Conservation (phyloP, 1,140 invertebrate genomes). For the Platyscapa corneri region DNA sequence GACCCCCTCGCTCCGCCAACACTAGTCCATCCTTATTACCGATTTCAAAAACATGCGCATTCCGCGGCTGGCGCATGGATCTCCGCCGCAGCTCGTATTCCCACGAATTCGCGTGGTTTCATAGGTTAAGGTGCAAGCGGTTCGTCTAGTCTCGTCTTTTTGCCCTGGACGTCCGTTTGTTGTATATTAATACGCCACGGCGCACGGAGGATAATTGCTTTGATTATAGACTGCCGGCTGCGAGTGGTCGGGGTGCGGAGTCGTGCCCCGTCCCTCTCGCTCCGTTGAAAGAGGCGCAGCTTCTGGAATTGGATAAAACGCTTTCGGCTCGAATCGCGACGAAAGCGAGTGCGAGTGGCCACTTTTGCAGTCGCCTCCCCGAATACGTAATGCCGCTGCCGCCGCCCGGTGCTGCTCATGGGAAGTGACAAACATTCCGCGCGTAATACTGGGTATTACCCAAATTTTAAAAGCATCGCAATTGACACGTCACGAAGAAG, state of each 20-base stretch:
- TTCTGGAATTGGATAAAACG: constrained; percentile 28
- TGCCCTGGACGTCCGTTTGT: not conserved
- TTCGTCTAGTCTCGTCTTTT: not conserved
- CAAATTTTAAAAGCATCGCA: not conserved
- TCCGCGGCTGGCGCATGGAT: not conserved
- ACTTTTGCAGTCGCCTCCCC: too few species aligned
- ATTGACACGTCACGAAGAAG: not conserved
- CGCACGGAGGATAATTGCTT: constrained; percentile 19
- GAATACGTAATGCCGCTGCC: too few species aligned
- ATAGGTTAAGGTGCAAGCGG: constrained; percentile 34
- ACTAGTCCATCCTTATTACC: constrained; percentile 9
- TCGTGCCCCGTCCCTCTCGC: not conserved
- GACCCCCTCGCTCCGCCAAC: not conserved
- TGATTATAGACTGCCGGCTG: constrained; percentile 29
- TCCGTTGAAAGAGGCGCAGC: too few species aligned
- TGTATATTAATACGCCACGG: constrained; percentile 34
- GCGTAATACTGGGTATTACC: not conserved
- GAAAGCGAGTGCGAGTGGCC: not conserved
- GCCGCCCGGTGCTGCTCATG: not conserved
- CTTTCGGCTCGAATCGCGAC: not conserved
- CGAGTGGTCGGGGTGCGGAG: not conserved
- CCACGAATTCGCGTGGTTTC: constrained; percentile 28
- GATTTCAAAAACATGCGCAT: constrained; percentile 38
- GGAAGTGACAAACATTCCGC: not conserved
- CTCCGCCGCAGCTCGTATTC: not conserved